phyloP scores from a whole-genome alignment of 2,113 vertebrate species.

The Hylia prasina region DNA sequence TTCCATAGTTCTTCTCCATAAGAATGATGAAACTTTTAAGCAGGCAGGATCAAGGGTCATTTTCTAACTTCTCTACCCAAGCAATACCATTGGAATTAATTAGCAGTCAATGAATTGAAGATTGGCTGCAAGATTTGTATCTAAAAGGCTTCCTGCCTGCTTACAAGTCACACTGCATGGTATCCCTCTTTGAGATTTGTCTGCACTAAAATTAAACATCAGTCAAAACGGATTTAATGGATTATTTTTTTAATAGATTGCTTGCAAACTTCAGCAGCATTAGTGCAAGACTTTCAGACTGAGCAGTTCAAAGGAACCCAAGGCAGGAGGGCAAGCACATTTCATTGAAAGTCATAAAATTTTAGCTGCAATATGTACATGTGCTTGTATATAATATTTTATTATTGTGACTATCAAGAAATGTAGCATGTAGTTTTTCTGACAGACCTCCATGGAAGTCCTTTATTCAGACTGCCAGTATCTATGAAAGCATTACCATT shows the following conservation, averaged over 20 bases:
- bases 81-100: not conserved
- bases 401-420: not conserved
- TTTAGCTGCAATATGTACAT: not conserved
- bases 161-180: not conserved
- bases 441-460: not conserved
- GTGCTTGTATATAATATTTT: not conserved
- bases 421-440: not conserved
- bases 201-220: not conserved
- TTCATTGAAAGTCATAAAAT: not conserved
- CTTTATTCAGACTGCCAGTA: not conserved
- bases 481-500: not conserved
- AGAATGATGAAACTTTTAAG: not conserved
- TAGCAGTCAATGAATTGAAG: not conserved
- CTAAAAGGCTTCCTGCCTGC: not conserved
- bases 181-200: not conserved
- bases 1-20: not conserved
- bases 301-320: not conserved
- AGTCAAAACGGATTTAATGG: not conserved
- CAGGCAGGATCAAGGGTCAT: not conserved
- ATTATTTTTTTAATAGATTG: not conserved
- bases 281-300: not conserved
- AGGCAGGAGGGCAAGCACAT: not conserved
- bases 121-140: not conserved
- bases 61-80: not conserved
- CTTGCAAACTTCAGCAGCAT: not conserved